Conservation (phyloP, 2,888 invertebrate genomes). For the Rhogogaster chlorosoma region DNA sequence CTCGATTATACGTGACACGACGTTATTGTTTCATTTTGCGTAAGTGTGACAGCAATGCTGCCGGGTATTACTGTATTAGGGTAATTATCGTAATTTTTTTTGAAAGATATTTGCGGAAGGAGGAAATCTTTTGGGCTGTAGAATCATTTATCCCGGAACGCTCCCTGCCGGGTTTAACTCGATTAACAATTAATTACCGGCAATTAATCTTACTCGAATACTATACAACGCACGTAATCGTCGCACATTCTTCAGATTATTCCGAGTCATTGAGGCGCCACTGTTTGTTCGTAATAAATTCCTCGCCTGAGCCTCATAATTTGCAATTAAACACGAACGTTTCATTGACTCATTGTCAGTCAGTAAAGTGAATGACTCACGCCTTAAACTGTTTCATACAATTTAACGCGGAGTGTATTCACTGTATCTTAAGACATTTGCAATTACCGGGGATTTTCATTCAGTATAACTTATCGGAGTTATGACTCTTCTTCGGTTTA, state of each 20-base stretch:
- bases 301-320: slow-evolving; percentile 58
- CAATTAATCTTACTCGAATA: slow-evolving; percentile 9
- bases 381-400: slow-evolving; percentile 34
- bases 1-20: neutral
- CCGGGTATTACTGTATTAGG: no score
- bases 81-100: neutral
- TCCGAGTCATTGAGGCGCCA: slow-evolving; percentile 16
- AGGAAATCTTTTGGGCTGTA: neutral
- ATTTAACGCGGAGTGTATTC: neutral
- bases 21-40: neutral
- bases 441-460: neutral
- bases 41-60: neutral
- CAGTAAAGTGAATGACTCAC: slow-evolving; percentile 71
- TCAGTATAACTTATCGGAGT: neutral
- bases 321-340: slow-evolving; percentile 66
- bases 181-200: slow-evolving; percentile 4
- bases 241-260: neutral
- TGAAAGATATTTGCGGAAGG: neutral
- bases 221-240: neutral
- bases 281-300: slow-evolving; percentile 39
- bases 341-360: slow-evolving; percentile 65
- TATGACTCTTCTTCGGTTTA: neutral
- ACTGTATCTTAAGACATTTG: neutral
- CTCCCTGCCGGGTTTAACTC: neutral
- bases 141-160: neutral